Conservation (phyloP, 2,888 invertebrate species). For the Parnassius glacialis region DNA sequence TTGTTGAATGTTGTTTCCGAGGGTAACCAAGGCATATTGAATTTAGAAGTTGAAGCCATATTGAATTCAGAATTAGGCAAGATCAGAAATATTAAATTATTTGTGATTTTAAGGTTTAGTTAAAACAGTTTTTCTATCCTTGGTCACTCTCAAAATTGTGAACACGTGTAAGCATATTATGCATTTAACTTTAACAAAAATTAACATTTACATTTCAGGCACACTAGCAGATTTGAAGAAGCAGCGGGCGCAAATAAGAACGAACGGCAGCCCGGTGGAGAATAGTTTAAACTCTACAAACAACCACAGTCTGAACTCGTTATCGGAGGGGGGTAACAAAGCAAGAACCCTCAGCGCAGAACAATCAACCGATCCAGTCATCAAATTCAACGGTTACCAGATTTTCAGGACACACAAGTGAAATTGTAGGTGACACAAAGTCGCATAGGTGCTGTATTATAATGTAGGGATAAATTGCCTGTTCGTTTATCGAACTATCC, state of each 20-base stretch:
- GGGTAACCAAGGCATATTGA: too few relatives aligned
- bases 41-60: too few relatives aligned
- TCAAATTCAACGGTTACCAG: slow-evolving; percentile 74
- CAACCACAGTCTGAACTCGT: slow-evolving; percentile 69
- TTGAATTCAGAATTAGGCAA: too few relatives aligned
- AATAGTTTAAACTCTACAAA: slow-evolving; percentile 66
- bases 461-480: slow-evolving; percentile 73
- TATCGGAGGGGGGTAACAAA: slow-evolving; percentile 61
- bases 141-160: too few relatives aligned
- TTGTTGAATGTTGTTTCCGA: too few relatives aligned
- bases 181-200: background rate
- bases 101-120: too few relatives aligned
- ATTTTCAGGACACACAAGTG: slow-evolving; percentile 88
- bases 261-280: slow-evolving; percentile 81
- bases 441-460: slow-evolving; percentile 87
- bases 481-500: slow-evolving; percentile 7
- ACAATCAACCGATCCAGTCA: slow-evolving; percentile 69
- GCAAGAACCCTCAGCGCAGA: slow-evolving; percentile 63
- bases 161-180: too few relatives aligned
- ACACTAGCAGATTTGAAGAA: slow-evolving; percentile 96
- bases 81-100: too few relatives aligned
- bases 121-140: too few relatives aligned
- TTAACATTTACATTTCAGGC: slow-evolving; percentile 62
- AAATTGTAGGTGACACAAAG: slow-evolving; percentile 87
- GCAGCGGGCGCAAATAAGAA: slow-evolving; percentile 91